phyloP scores from a whole-genome alignment of 2,888 invertebrate genomes.

The Unio pictorum region DNA sequence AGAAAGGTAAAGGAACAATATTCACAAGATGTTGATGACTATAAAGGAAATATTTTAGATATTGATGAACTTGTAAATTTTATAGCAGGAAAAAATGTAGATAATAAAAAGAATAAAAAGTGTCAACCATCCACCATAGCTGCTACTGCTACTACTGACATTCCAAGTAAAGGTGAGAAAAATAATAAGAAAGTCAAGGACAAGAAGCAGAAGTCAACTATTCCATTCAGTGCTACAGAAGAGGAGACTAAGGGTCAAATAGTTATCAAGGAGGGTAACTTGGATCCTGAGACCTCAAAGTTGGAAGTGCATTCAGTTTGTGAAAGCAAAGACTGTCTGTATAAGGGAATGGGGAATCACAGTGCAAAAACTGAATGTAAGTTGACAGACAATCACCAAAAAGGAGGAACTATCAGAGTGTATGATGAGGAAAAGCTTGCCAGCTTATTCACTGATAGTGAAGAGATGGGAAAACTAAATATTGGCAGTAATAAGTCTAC shows the following conservation, averaged over 20 bases:
- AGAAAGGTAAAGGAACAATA: constrained; percentile 31
- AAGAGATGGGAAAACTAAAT: constrained; percentile 14
- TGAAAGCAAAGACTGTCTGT: constrained; percentile 9
- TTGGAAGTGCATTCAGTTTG: too few species aligned
- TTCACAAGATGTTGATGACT: constrained; percentile 49
- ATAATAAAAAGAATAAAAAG: constrained; percentile 38
- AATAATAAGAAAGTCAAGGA: constrained; percentile 46
- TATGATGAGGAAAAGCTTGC: constrained; percentile 7
- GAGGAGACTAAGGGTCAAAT: constrained; percentile 18
- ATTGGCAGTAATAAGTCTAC: too few species aligned
- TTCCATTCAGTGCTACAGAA: constrained; percentile 20
- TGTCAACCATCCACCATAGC: constrained; percentile 10
- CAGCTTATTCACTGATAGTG: constrained; percentile 19
- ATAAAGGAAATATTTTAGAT: constrained; percentile 42
- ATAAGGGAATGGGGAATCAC: constrained; percentile 47
- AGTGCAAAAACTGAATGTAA: constrained; percentile 31
- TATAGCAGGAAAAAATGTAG: constrained; percentile 50
- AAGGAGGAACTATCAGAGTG: constrained; percentile 5
- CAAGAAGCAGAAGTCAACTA: constrained; percentile 42
- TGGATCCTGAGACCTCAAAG: neutral
- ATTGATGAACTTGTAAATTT: constrained; percentile 52
- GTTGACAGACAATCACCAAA: constrained; percentile 2
- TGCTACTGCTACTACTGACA: constrained; percentile 24
- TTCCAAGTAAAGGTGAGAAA: constrained; percentile 38
- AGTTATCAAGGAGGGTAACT: constrained; percentile 19